Evolutionary conservation across 2,797 vertebrate species (phyloP), one percentile per base, ranked within the genome.

Genomic region (Cheirogaleus major): DNA sequence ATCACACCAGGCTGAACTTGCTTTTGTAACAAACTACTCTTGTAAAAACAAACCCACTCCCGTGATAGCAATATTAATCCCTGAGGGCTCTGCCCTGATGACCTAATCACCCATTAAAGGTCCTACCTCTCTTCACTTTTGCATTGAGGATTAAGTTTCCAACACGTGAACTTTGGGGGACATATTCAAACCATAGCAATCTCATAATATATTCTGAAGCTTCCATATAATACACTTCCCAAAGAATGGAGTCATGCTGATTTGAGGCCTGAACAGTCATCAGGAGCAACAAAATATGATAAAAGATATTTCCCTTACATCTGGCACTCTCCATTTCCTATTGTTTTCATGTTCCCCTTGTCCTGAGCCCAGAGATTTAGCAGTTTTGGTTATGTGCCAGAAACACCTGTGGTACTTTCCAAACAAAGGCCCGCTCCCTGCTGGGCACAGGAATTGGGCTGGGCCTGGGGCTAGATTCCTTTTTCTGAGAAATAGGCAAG

Each of bases 401-500:
- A 73, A 14, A 69, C 25, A 81, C 73, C 82, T 91, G 55, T 78
- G 89, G 59, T 89, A 65, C 75, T 81, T 20, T 80, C 85, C 87
- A 43, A 93, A 96, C 93, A 94, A 95, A 95, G 90, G 20, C 23
- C 61, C 72, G 0, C 35, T 95, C 20, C 50, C 57, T 96, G n/a
- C 55, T 87, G 72, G 88, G 83, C 30, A 75, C 35, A 95, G 61
- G 89, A 95, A 84, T 79, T 94, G 89, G 59, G 27, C 72, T 94
- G 20, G 55, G 43, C n/a, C 50, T 87, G 38, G 80, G 61, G 15
- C 48, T 86, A 50, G 52, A 65, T 93, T 95, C 2, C 15, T 97
- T 96, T 93, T 91, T 48, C 92, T 94, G 38, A 91, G 52, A 97
- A 91, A 96, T 93, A 96, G 95, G 50, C 86, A 94, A 78, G 81